A percentile compares a stretch with the other conserved stretches of the same genome.
Evolutionary conservation across 92 coral and sea anemone genomes (phyloP).

Genomic region (Zoanthus sansibaricus): DNA sequence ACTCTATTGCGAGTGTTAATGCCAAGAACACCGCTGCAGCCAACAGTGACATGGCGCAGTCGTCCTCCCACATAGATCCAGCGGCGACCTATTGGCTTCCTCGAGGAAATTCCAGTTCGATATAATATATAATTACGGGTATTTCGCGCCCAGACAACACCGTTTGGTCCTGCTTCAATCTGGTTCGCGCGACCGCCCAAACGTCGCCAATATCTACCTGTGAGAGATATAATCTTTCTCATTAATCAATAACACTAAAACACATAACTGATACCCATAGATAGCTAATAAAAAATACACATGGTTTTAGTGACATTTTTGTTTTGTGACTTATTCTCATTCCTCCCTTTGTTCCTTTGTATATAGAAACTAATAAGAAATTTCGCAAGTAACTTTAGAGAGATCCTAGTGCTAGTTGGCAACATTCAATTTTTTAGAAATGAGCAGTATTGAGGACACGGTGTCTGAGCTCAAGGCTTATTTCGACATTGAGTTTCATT

Average conservation of each 20-base stretch:
- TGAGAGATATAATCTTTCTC: neutral
- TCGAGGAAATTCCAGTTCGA: constrained; percentile 13
- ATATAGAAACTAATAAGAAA: no score
- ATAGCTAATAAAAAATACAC: no score
- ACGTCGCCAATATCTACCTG: constrained; percentile 28
- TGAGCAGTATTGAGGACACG: no score
- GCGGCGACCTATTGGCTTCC: constrained; percentile 28
- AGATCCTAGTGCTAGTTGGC: no score
- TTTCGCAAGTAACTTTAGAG: no score
- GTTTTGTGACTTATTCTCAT: no score
- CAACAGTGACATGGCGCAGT: constrained; percentile 25
- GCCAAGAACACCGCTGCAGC: constrained; percentile 30
- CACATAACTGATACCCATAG: no score
- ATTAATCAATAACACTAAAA: neutral
- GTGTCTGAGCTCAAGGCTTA: no score
- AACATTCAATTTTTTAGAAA: no score
- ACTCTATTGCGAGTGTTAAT: neutral
- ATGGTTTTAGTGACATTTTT: no score
- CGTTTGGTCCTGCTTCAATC: constrained; percentile 42
- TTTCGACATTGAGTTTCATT: no score
- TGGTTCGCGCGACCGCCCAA: constrained; percentile 28
- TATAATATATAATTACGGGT: constrained; percentile 4
- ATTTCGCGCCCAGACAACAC: constrained; percentile 26
- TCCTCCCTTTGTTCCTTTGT: no score
- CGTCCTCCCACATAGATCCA: constrained; percentile 35